phyloP scores from a whole-genome alignment of 2,888 invertebrate species.

The Lamellibrachia columna region DNA sequence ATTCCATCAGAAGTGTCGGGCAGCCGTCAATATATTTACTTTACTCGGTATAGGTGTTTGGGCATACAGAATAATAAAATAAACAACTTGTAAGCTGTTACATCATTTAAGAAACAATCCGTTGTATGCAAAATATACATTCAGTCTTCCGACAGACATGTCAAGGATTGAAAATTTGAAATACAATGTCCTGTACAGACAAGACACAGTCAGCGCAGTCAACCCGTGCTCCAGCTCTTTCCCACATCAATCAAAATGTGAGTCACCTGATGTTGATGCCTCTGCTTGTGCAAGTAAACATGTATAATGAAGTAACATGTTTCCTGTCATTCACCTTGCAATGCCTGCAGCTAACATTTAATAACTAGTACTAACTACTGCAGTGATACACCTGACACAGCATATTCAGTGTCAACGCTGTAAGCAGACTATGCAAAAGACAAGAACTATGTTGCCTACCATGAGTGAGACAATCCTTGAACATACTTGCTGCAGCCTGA shows the following conservation, averaged over 20 bases:
- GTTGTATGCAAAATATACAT: not conserved
- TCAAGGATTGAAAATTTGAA: no score
- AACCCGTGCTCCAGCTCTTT: not conserved
- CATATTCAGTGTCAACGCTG: not conserved
- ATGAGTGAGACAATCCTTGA: not conserved
- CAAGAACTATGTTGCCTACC: not conserved
- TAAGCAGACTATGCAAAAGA: not conserved
- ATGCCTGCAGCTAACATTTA: not conserved
- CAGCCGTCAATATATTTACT: no score
- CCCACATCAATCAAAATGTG: not conserved
- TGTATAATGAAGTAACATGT: not conserved
- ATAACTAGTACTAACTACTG: not conserved
- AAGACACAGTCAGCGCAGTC: not conserved
- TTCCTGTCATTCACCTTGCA: not conserved
- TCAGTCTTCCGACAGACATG: not conserved
- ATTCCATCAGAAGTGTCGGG: no score
- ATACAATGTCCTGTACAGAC: not conserved
- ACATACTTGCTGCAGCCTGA: not conserved
- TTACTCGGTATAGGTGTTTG: no score
- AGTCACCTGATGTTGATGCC: conserved; percentile 12
- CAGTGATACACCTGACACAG: not conserved
- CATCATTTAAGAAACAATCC: not conserved
- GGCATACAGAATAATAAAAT: not conserved
- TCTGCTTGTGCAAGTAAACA: not conserved
- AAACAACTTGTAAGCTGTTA: not conserved